Percentiles rank a stretch among this genome's conserved stretches.
Evolutionary conservation across 2,888 invertebrate genomes (phyloP).

Genomic region (Caenorhabditis drosophilae): DNA sequence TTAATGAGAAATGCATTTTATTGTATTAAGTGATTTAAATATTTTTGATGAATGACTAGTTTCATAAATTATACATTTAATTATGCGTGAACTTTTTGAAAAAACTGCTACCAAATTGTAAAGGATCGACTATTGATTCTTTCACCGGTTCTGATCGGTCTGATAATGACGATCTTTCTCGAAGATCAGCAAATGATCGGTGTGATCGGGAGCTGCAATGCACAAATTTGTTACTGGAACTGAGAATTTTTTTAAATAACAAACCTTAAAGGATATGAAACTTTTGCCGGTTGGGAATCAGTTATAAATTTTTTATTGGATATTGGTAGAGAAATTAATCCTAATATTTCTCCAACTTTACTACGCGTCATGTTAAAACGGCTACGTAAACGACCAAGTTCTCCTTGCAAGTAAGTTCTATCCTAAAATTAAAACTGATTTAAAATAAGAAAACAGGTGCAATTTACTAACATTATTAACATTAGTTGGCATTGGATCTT

Average conservation of each 20-base stretch:
- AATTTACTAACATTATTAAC: conserved; percentile 10
- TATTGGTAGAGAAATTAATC: conserved; percentile 21
- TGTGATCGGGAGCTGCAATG: conserved; percentile 11
- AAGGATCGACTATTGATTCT: conserved; percentile 32
- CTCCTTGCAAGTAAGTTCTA: conserved; percentile 13
- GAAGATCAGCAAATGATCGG: conserved; percentile 42
- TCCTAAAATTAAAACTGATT: conserved; percentile 9
- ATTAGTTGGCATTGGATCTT: conserved; percentile 32
- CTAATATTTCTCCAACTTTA: conserved; percentile 37
- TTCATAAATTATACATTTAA: too few species aligned
- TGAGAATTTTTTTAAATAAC: neutral
- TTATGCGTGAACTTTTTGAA: conserved; percentile 1
- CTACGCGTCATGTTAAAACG: conserved; percentile 25
- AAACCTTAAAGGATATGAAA: conserved; percentile 21
- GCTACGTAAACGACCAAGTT: conserved; percentile 31
- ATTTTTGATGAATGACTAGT: too few species aligned
- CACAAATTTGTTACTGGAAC: neutral
- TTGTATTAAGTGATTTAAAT: too few species aligned
- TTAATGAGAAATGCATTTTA: too few species aligned
- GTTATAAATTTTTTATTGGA: conserved; percentile 4
- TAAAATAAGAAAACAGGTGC: too few species aligned
- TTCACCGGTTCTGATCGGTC: conserved; percentile 28
- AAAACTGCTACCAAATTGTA: conserved; percentile 13
- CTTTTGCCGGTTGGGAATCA: conserved; percentile 10
- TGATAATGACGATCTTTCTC: conserved; percentile 32